Percentiles rank a stretch among this genome's conserved stretches.
Conservation (phyloP, 2,888 invertebrate species). For the Anoplius nigerrimus region DNA sequence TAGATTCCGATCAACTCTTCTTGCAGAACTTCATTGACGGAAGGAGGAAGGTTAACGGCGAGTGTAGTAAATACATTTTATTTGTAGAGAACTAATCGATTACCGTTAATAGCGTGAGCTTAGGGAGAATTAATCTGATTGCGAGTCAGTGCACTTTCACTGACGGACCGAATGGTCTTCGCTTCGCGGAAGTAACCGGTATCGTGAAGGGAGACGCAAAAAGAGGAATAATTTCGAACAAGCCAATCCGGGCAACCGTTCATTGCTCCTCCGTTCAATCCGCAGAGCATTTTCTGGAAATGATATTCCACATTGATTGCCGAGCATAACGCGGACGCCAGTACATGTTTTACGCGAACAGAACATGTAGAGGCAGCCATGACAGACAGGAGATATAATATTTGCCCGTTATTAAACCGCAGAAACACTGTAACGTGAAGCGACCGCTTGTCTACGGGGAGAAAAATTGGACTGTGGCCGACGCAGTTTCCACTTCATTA, state of each 20-base stretch:
- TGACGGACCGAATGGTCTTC: too few species aligned
- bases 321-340: too few species aligned
- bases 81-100: background rate
- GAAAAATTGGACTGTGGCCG: background rate
- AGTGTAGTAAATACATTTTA: too few species aligned
- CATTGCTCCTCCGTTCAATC: too few species aligned
- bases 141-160: too few species aligned
- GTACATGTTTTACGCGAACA: too few species aligned
- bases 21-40: too few species aligned
- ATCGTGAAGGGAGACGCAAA: constrained; percentile 15
- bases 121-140: too few species aligned
- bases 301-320: too few species aligned
- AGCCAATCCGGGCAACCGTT: constrained; percentile 35
- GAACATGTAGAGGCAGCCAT: constrained; percentile 49
- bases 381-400: constrained; percentile 49
- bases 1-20: too few species aligned
- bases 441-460: constrained; percentile 15
- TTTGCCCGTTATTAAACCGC: constrained; percentile 62
- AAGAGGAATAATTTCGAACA: background rate
- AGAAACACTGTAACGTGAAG: constrained; percentile 64
- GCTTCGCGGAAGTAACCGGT: background rate
- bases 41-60: too few species aligned
- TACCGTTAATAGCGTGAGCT: background rate
- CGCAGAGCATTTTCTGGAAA: too few species aligned
- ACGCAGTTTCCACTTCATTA: constrained; percentile 5